A percentile compares a stretch with the other conserved stretches of the same genome.
These are phyloP conservation scores for Clarias laeviceps DNA, from an alignment of 2,797 vertebrate genomes.

Conservation along the genomic window DNA sequence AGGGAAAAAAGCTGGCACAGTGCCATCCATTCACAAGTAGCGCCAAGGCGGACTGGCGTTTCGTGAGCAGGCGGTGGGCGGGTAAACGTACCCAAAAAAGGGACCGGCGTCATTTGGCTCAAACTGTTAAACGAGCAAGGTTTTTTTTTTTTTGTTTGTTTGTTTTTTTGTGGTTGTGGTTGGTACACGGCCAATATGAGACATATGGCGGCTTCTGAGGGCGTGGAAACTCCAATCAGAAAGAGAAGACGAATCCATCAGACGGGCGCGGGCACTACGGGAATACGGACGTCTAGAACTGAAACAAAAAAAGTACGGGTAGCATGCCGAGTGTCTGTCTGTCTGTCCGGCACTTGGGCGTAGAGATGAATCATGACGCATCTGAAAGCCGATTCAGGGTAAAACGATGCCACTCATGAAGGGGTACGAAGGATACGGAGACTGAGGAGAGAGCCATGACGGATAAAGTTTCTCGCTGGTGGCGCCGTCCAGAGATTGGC, in stretches of 20 bases:
- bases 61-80: conserved; percentile 78
- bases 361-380: conserved; percentile 17
- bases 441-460: conserved; percentile 53
- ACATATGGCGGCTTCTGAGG: conserved; percentile 49
- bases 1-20: conserved; percentile 91
- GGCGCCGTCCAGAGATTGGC: conserved; percentile 67
- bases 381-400: conserved; percentile 51
- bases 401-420: conserved; percentile 48
- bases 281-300: conserved; percentile 35
- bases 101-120: conserved; percentile 72
- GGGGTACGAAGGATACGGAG: conserved; percentile 25
- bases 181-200: conserved; percentile 37
- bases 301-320: conserved; percentile 35
- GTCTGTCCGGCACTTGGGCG: conserved; percentile 46
- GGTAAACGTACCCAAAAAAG: conserved; percentile 82
- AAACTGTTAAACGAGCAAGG: conserved; percentile 46
- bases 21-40: conserved; percentile 99
- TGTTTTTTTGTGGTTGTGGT: conserved; percentile 29
- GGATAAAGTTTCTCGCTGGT: conserved; percentile 64
- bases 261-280: conserved; percentile 42
- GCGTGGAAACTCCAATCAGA: conserved; percentile 46
- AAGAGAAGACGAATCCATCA: conserved; percentile 57
- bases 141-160: conserved; percentile 36
- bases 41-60: conserved; percentile 86
- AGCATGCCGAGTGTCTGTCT: conserved; percentile 43